Base-by-base conservation (phyloP, 1,140 invertebrate species). In the Rhopalosiphum padi region DNA sequence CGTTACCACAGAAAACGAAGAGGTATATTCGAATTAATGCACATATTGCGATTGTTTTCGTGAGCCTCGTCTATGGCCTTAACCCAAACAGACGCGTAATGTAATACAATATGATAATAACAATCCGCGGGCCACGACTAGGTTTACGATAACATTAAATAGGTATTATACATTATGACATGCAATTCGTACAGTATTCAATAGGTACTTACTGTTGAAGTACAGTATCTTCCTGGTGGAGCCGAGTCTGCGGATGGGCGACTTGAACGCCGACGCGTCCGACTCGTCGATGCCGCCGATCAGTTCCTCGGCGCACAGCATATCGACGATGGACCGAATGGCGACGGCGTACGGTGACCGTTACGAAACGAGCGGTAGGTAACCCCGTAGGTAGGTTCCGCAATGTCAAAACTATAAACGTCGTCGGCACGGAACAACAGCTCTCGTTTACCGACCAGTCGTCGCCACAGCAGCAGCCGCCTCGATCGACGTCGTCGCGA, bases 211-310 rank as follows among this genome's bases (percentile, higher is more conserved):
- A 97, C 97, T 97, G 95, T 97, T 97, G 94, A 97, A 97, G 93
- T 97, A 96, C 35, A 97, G 96, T 93, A 97, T 96, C 95, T 98
- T 98, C 94, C 97, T 96, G 25, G 97, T 97, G 91, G 97, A 97
- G 94, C 97, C 97, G 93, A 98, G 96, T 85, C 97, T 95, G 95
- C 97, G 97, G 95, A 97, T 97, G 68, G 97, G 97, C 93, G 97
- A 97, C 94, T 97, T 97, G 37, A 94, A 93, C 77, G 94, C 94
- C 93, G 96, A 96, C 94, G 96, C 96, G 95, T 97, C 97, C 95
- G 97, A 96, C 95, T 97, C 97, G 95, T 97, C 96, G 37, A 94
- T 46, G 91, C 91, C 82, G 6, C 91, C 77, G 48, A 68, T 90
- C 48, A 86, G 15, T 53, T 93, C 91, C 55, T 93, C 91, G 82